phyloP scores from a whole-genome alignment of 2,888 invertebrate genomes.

The Caenorhabditis sinica region DNA sequence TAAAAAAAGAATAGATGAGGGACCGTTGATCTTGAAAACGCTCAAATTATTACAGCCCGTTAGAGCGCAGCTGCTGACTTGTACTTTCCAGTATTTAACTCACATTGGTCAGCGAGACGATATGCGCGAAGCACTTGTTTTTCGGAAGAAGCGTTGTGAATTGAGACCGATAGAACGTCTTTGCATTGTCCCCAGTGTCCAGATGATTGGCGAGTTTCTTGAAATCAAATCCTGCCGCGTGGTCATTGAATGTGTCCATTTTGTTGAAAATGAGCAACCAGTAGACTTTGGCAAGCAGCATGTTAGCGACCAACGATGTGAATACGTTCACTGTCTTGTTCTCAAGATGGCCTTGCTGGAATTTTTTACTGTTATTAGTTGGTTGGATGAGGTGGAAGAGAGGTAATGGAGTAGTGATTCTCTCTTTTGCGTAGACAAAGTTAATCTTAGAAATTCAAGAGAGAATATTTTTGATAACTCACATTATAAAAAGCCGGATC shows the following conservation, averaged over 20 bases:
- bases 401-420: too few species aligned
- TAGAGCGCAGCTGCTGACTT: background rate
- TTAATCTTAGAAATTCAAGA: too few species aligned
- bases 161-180: conserved; percentile 64
- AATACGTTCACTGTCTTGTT: conserved; percentile 70
- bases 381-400: background rate
- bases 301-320: conserved; percentile 51
- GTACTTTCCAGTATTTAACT: background rate
- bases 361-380: too few species aligned
- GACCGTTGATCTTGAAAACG: background rate
- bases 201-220: conserved; percentile 64
- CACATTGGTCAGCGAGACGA: conserved; percentile 58
- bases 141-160: conserved; percentile 64
- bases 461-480: conserved; percentile 9
- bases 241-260: conserved; percentile 69
- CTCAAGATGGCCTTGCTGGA: conserved; percentile 71
- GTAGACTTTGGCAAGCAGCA: conserved; percentile 47
- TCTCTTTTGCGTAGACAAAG: too few species aligned
- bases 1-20: background rate
- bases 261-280: conserved; percentile 70
- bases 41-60: too few species aligned
- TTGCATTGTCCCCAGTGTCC: conserved; percentile 65
- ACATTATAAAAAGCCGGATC: conserved; percentile 71
- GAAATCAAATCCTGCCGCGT: conserved; percentile 67
- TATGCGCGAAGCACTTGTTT: conserved; percentile 63